A percentile compares a stretch with the other conserved stretches of the same genome.
Conservation (phyloP, 1,140 invertebrate genomes). For the Stenopsyche tienmushanensis region DNA sequence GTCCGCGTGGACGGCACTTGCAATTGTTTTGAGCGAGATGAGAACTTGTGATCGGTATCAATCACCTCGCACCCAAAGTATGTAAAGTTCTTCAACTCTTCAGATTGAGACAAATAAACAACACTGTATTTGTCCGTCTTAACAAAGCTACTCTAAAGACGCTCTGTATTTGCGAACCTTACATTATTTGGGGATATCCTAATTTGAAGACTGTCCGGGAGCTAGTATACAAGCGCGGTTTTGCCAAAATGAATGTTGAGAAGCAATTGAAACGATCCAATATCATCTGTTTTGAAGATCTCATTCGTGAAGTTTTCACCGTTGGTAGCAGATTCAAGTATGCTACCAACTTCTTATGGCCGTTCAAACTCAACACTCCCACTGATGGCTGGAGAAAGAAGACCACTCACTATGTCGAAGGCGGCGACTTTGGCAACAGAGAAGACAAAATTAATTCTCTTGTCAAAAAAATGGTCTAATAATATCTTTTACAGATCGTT, state of each 20-base stretch:
- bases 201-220: constrained; percentile 93
- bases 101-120: constrained; percentile 95
- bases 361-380: constrained; percentile 98
- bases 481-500: constrained; percentile 36
- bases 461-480: constrained; percentile 95
- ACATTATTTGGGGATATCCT: constrained; percentile 97
- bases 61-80: constrained; percentile 76
- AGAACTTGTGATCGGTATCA: constrained; percentile 98
- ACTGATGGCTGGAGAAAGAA: constrained; percentile 99
- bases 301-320: constrained; percentile 96
- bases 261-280: constrained; percentile 76
- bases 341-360: constrained; percentile 98
- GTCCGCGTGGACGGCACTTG: constrained; percentile 6
- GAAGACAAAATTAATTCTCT: constrained; percentile 97
- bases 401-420: constrained; percentile 98
- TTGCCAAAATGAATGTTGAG: constrained; percentile 93
- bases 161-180: constrained; percentile 94
- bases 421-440: constrained; percentile 98
- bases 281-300: constrained; percentile 98
- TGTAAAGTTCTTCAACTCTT: constrained; percentile 96
- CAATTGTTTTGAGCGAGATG: constrained; percentile 66
- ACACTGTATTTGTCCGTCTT: constrained; percentile 93
- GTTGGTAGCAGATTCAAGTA: constrained; percentile 92
- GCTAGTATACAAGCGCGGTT: constrained; percentile 97
- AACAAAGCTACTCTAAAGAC: constrained; percentile 95